These are phyloP conservation scores for Seira musarum DNA, from an alignment of 2,888 invertebrate species.

Conservation along the genomic window DNA sequence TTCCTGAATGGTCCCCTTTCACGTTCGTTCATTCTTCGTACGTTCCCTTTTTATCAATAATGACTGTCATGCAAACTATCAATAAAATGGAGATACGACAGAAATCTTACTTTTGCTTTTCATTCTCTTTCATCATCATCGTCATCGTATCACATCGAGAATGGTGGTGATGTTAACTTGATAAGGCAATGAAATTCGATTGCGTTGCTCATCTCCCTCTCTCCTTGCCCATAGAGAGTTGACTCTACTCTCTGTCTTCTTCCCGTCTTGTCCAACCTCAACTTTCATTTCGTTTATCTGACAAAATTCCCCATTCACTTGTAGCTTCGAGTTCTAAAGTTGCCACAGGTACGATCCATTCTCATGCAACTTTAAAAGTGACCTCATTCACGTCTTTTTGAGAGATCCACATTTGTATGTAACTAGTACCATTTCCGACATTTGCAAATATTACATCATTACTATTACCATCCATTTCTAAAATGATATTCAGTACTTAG, in stretches of 20 bases:
- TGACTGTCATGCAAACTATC: conserved; percentile 4
- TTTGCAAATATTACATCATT: too few species aligned
- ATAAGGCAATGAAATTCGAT: conserved; percentile 1
- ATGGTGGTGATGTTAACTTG: neutral
- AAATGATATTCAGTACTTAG: too few species aligned
- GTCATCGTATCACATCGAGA: too few species aligned
- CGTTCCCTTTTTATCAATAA: neutral
- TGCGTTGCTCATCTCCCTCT: neutral
- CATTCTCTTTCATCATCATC: too few species aligned
- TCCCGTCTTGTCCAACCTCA: neutral
- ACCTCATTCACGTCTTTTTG: neutral
- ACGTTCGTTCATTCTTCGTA: neutral
- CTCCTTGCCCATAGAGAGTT: neutral
- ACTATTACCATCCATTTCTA: too few species aligned
- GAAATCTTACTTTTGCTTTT: neutral
- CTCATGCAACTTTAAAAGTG: neutral
- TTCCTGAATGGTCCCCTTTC: neutral
- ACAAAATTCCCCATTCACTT: neutral
- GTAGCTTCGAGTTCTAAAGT: neutral
- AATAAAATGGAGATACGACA: neutral
- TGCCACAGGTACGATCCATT: neutral
- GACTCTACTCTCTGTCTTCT: neutral
- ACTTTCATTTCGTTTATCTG: conserved; percentile 1
- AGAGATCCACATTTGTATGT: too few species aligned
- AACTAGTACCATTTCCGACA: neutral